A percentile compares a stretch with the other conserved stretches of the same genome.
phyloP scores from a whole-genome alignment of 1,140 invertebrate genomes.

The Pseudomyrmex dendroicus region DNA sequence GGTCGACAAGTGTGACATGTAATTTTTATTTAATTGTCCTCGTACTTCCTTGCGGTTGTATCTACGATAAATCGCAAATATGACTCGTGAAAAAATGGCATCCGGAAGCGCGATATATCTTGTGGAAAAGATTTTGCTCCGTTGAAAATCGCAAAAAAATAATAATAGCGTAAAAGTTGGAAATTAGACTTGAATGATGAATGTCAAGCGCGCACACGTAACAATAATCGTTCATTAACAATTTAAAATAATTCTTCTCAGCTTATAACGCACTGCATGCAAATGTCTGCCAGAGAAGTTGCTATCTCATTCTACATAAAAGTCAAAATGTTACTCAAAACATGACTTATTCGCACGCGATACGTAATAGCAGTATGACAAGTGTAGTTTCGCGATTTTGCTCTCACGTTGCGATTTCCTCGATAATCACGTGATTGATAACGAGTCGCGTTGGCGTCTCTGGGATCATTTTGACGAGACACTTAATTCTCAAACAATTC shows the following conservation, averaged over 20 bases:
- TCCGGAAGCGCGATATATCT: not conserved
- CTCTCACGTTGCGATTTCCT: constrained; percentile 20
- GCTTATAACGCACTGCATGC: constrained; percentile 17
- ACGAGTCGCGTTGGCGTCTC: not conserved
- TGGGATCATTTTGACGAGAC: not conserved
- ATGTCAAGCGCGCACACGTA: not conserved
- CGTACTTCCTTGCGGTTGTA: constrained; percentile 4
- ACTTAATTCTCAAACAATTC: constrained; percentile 8
- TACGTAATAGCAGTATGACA: constrained; percentile 24
- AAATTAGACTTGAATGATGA: constrained; percentile 19
- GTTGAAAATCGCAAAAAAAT: constrained; percentile 16
- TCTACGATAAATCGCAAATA: not conserved
- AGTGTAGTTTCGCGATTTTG: constrained; percentile 1
- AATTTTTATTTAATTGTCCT: constrained; percentile 29
- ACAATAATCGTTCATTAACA: constrained; percentile 37
- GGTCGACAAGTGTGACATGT: not conserved
- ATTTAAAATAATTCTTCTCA: constrained; percentile 27
- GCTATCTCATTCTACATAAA: constrained; percentile 9
- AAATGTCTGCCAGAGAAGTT: constrained; percentile 30
- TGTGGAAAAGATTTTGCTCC: not conserved
- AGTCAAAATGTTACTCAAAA: not conserved
- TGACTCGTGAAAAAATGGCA: not conserved
- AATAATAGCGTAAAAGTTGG: constrained; percentile 40
- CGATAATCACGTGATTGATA: constrained; percentile 43
- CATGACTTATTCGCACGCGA: constrained; percentile 14